phyloP scores from a whole-genome alignment of 1,140 invertebrate species.

The Chelonus insularis region DNA sequence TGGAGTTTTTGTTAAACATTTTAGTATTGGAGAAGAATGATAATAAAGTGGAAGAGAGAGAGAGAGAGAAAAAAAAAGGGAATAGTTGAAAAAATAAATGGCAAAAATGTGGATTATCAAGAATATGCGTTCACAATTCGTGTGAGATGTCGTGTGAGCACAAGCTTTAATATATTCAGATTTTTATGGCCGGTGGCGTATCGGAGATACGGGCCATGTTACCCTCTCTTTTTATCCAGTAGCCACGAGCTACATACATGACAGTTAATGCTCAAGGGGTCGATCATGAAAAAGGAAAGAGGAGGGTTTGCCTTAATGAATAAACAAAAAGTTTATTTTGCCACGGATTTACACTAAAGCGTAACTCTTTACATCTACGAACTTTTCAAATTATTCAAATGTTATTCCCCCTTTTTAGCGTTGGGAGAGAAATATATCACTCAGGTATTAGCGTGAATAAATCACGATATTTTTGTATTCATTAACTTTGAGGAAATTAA shows the following conservation, averaged over 20 bases:
- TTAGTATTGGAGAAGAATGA: too few species aligned
- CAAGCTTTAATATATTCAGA: slow-evolving; percentile 60
- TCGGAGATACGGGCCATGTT: slow-evolving; percentile 51
- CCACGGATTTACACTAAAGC: too few species aligned
- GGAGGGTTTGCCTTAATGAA: slow-evolving; percentile 53
- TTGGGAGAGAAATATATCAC: too few species aligned
- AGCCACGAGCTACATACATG: too few species aligned
- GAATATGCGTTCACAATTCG: slow-evolving; percentile 50
- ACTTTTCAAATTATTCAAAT: too few species aligned
- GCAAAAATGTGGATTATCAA: slow-evolving; percentile 49
- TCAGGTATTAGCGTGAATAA: too few species aligned
- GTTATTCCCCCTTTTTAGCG: too few species aligned
- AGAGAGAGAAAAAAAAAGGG: background rate
- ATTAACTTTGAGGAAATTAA: too few species aligned
- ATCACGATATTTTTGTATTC: too few species aligned
- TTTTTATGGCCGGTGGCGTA: slow-evolving; percentile 59
- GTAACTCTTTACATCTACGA: slow-evolving; percentile 46
- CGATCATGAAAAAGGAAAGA: background rate
- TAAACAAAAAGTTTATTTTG: slow-evolving; percentile 60
- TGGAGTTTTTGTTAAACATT: too few species aligned
- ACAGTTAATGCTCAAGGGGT: too few species aligned
- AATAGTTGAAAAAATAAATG: background rate
- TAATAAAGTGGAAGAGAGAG: too few species aligned
- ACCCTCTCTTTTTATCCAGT: slow-evolving; percentile 30
- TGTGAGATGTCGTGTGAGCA: slow-evolving; percentile 50